Base-by-base conservation (phyloP, 2,888 invertebrate species). In the Lypha dubia region DNA sequence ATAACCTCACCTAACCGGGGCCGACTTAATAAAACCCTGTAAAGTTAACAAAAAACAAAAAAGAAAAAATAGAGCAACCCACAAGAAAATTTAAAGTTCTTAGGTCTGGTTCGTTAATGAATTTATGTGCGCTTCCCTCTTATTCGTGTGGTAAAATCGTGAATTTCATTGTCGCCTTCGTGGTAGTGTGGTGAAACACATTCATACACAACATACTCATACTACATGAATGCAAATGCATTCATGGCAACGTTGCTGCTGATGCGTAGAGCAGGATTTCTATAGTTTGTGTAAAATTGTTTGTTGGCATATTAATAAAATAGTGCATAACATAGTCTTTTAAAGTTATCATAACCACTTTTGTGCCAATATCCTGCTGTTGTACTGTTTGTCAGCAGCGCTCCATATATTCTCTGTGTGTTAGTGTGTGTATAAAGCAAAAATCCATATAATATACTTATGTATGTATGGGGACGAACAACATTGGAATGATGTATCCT, bases 91-190 rank as follows among this genome's bases (percentile, higher is more conserved):
- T n/a, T n/a, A n/a, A n/a, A n/a, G n/a, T n/a, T n/a, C n/a, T n/a
- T n/a, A n/a, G n/a, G 41, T 24, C 1, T 41, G 24, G n/a, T 17
- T 44, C 22, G 22, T 56, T 22, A 28, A n/a, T 28, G 22, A 56
- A 41, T 44, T 68, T 15, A 15, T 41, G 1, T 56, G 56, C 22
- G 32, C 46, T 46, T 46, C 71, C n/a, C n/a, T n/a, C n/a, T n/a
- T 15, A 22, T 73, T 73, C 60, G 60, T 46, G 71, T n/a, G 22
- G 20, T n/a, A 49, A 60, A 73, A 35, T 73, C 44, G 58, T 71
- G 58, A 15, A 44, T 70, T 41, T 56, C 17, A 46, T 20, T 32
- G 15, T 60, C 22, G 20, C 24, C 20, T 32, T 46, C 41, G 53
- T 41, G 11, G 35, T 51, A 28, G n/a, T n/a, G 1, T 49, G 11